Evolutionary conservation across 2,888 invertebrate genomes (phyloP), one percentile per base, ranked within the genome.

Genomic region (Lasioglossum figueresi): DNA sequence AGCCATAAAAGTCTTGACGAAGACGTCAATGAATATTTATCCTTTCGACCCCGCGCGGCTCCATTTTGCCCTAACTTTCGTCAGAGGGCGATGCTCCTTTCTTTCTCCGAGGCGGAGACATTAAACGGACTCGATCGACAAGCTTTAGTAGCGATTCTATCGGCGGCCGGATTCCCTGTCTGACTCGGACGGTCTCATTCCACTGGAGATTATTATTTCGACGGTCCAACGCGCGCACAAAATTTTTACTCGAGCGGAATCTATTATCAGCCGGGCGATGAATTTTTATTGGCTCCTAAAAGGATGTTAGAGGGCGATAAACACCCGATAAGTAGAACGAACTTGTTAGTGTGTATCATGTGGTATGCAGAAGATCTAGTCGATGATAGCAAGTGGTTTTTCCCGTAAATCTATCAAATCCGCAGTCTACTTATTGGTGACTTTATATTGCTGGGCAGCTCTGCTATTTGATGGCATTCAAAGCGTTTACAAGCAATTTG

Each of bases 11-110:
- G 91, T 94, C 93, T 90, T 93, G 94, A 94, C 93, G 93, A 94
- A 93, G 93, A 92, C 94, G 93, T 93, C 94, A 92, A 94, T 94
- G 94, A 94, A 94, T 94, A 94, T 94, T 94, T 94, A 94, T 94
- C 92, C 92, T 88, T 90, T 89, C 91, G 87, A 89, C 87, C 85
- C 84, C 83, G 71, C 89, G 87, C 84, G 86, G 85, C 90, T 91
- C 85, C 92, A 88, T 90, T 88, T 85, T 83, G 79, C 70, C 80
- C 70, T 76, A 88, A 80, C 83, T 83, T 59, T 80, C 82, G 78
- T 81, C 40, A n/a, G 85, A 76, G 85, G 89, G 87, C 85, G 86
- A 86, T 89, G 83, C 83, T 86, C 83, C 80, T 86, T 90, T 87
- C 84, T 80, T 82, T 48, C 45, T 5, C n/a, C 90, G 84, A 87